Percentiles rank a stretch among this genome's conserved stretches.
Evolutionary conservation across 2,113 vertebrate genomes (phyloP).

Genomic region (Paramisgurnus dabryanus): DNA sequence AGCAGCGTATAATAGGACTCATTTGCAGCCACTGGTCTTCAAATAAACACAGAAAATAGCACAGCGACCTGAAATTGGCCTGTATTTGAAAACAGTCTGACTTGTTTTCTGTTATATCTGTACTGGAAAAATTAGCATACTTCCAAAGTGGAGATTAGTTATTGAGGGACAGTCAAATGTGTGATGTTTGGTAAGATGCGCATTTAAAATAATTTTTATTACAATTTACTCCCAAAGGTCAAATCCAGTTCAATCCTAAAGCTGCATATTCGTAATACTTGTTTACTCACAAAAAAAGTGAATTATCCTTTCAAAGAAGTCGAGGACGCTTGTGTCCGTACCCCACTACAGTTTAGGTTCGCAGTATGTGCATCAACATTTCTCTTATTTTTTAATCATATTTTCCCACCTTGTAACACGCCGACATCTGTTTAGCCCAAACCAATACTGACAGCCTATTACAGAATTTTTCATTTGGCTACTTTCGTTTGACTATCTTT

Average conservation of each 20-base stretch:
- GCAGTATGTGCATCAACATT: not conserved
- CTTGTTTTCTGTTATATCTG: not conserved
- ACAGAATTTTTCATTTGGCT: slow-evolving; percentile 3
- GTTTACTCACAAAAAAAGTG: not conserved
- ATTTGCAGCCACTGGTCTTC: slow-evolving; percentile 31
- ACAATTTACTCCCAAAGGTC: too few species aligned
- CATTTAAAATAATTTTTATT: not conserved
- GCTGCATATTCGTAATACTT: not conserved
- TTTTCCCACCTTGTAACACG: not conserved
- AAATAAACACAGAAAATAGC: not conserved
- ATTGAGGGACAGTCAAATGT: not conserved
- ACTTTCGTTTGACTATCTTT: not conserved
- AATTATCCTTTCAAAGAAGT: slow-evolving; percentile 11
- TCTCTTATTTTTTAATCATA: slow-evolving; percentile 22
- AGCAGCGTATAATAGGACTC: not conserved
- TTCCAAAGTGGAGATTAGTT: not conserved
- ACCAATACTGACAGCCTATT: slow-evolving; percentile 28
- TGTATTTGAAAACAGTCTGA: not conserved
- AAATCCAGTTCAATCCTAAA: not conserved
- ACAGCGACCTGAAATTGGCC: slow-evolving; percentile 6
- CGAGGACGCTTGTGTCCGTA: not conserved
- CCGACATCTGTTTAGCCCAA: not conserved
- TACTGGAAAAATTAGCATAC: not conserved
- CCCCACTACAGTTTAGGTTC: not conserved
- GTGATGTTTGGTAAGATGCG: not conserved